Evolutionary conservation across 2,113 vertebrate genomes (phyloP), one percentile per base, ranked within the genome.

Genomic region (Cromileptes altivelis): DNA sequence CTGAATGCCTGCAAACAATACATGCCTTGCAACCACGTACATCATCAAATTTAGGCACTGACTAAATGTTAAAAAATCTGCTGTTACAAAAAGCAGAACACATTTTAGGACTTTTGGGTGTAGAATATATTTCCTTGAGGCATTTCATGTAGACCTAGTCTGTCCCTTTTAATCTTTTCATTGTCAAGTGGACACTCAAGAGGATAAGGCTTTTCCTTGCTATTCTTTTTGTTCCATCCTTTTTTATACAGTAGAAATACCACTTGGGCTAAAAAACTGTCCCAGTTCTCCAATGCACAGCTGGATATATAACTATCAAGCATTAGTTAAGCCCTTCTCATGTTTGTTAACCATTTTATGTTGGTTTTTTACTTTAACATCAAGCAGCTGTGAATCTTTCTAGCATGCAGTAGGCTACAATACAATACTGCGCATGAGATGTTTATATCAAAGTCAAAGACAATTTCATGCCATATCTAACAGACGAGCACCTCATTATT

Each of bases 401-500:
- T n/a, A 8, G 49, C 52, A 25, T 1, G 14, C 47, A 18, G 23
- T 12, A 17, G 49, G 15, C 15, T 50, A 17, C 17, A 18, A 17
- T 8, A 23, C 21, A 47, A 45, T 6, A 14, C 50, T 10, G 11
- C 6, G n/a, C 45, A 2, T 40, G 18, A 62, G 62, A 40, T 42
- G 56, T 67, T 75, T 60, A 42, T 70, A 40, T 81, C 69, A 81
- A 75, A 81, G 73, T 68, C 55, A 80, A 2, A 40, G 49, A 63
- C 40, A 45, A 42, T 82, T 78, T 75, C 23, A 27, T 10, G 37
- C 23, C 21, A 15, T 49, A 68, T 65, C 50, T 27, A 14, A 61
- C 56, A 58, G 37, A 60, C 10, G 13, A 81, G 37, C 37, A 15
- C 47, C 21, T 81, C 9, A 8, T 62, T 21, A 49, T 1, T 64